Evolutionary conservation across 2,113 vertebrate species (phyloP).

Genomic region (Rhagologus leucostigma): DNA sequence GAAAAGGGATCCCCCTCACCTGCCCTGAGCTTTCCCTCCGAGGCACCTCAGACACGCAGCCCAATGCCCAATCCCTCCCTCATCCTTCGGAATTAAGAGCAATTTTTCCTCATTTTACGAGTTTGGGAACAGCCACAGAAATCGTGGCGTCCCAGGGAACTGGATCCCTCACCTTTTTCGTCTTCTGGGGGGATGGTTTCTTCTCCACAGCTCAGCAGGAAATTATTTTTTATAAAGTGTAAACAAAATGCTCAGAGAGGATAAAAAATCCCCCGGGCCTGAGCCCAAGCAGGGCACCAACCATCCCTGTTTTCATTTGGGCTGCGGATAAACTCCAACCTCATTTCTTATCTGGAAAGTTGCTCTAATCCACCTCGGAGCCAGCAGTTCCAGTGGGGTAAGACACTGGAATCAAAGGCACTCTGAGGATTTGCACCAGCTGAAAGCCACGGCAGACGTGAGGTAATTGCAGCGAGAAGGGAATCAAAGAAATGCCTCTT

Average conservation of each 20-base stretch:
- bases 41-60: not conserved
- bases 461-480: conserved; percentile 25
- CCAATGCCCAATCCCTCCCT: not conserved
- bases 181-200: not conserved
- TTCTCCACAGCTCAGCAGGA: not conserved
- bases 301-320: not conserved
- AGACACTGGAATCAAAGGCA: not conserved
- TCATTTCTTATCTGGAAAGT: conserved; percentile 2
- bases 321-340: not conserved
- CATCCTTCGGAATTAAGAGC: not conserved
- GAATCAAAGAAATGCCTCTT: not conserved
- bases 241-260: not conserved
- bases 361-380: conserved; percentile 8
- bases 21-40: not conserved
- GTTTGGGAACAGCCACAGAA: not conserved
- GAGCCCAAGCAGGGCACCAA: not conserved
- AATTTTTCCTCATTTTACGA: not conserved
- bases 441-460: not conserved
- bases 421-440: not conserved
- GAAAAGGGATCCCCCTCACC: not conserved
- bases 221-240: not conserved
- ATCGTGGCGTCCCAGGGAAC: not conserved
- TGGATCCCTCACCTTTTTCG: not conserved
- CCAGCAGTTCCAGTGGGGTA: not conserved
- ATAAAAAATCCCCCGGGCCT: not conserved